Percentiles rank a stretch among this genome's conserved stretches.
These are phyloP conservation scores for Xestia sexstrigata DNA, from an alignment of 2,888 invertebrate species.

Conservation along the genomic window DNA sequence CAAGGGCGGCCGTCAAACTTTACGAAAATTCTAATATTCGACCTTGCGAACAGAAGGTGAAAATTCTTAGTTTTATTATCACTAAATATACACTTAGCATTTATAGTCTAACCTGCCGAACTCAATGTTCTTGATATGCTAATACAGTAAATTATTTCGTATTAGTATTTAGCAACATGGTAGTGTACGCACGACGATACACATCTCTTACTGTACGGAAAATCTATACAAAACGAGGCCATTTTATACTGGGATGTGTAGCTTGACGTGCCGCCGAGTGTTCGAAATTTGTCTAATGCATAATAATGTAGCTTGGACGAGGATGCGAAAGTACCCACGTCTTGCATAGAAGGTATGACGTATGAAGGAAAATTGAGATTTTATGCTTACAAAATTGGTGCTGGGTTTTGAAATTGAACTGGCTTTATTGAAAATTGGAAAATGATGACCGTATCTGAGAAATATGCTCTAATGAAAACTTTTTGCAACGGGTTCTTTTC, in stretches of 20 bases:
- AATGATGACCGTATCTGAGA: not conserved
- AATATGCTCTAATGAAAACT: not conserved
- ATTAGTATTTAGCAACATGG: constrained; percentile 48
- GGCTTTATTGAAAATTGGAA: constrained; percentile 14
- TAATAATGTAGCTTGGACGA: constrained; percentile 74
- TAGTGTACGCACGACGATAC: not conserved
- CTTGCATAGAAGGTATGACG: constrained; percentile 17
- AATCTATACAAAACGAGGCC: too few species aligned
- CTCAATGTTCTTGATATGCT: constrained; percentile 38
- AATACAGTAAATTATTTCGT: constrained; percentile 39
- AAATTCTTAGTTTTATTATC: constrained; percentile 25
- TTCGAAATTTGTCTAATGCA: constrained; percentile 70
- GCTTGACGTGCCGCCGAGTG: too few species aligned
- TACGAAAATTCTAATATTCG: constrained; percentile 18
- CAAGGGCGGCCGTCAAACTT: constrained; percentile 36
- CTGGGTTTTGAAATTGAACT: constrained; percentile 22
- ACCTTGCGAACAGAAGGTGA: constrained; percentile 27
- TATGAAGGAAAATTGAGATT: constrained; percentile 47
- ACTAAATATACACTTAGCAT: constrained; percentile 20
- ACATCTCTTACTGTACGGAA: too few species aligned
- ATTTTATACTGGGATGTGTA: too few species aligned
- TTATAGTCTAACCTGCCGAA: constrained; percentile 20
- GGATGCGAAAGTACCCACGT: constrained; percentile 56
- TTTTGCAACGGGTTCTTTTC: not conserved
- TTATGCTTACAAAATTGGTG: constrained; percentile 38